Base-by-base conservation (phyloP, 2,113 vertebrate genomes). In the Ptilorrhoa leucosticta region DNA sequence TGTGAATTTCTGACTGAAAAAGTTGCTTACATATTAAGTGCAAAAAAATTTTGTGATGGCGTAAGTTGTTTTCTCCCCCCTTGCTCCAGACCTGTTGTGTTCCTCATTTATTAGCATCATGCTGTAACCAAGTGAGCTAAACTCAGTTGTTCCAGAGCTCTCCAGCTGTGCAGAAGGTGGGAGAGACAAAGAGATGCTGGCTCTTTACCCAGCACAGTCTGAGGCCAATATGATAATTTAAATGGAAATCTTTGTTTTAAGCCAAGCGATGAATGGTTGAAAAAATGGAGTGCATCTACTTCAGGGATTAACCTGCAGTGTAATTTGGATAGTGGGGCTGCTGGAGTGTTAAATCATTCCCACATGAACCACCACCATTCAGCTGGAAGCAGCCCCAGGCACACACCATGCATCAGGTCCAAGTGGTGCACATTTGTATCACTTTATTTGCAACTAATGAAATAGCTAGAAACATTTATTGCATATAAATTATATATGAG, bases 381-480 rank as follows among this genome's bases (percentile, higher is more conserved):
- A 37, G 84, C 65, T 93, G 66, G 78, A 81, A 95, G 81, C 89
- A 96, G 96, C 87, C 84, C 56, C 42, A 85, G 93, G 91, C 94
- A 57, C 40, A 39, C 40, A 61, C 40, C 48, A 60, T 94, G 31
- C 57, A 80, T 95, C 73, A 93, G 83, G 84, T 83, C 87, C 87
- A 91, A 91, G 75, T 86, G 89, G 73, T 90, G 63, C 82, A 87
- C 91, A 88, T 96, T 95, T 96, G n/a, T 91, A 94, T 85, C 88
- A 83, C 73, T 97, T 94, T 96, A 95, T 94, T 93, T 96, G 91
- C 94, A 90, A 47, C 94, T 96, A 96, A 95, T 97, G 95, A 96
- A 96, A 94, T 87, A 85, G 94, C 89, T 79, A 73, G 91, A 77
- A 96, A 94, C 77, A 71, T 88, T 95, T 93, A 93, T 90, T 87